Base-by-base conservation (phyloP, 1,140 invertebrate genomes). In the Brachionus rubens region DNA sequence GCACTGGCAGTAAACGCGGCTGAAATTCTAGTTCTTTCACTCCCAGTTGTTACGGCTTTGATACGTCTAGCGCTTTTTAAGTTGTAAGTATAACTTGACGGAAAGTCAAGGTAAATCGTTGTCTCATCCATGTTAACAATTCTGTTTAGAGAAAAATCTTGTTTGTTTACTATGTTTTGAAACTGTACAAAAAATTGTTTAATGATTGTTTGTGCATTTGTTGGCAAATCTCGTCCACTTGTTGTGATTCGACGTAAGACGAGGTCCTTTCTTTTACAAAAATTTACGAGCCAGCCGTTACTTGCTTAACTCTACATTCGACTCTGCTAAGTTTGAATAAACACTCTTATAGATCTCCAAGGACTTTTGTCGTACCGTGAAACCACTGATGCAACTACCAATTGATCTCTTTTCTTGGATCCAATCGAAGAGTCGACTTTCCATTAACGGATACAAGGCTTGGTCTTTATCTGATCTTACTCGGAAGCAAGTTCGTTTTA, bases 91-190 rank as follows among this genome's bases (percentile, higher is more conserved):
- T 46, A 10, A 14, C 14, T 46, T 7, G 43, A 46, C 26, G 52
- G 52, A 28, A 28, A 10, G 26, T 56, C 52, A 3, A 56, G 52
- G 30, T 56, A 56, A 28, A 56, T 56, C 26, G 52, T 28, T n/a
- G 24, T 56, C 26, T 56, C 52, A 28, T 56, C 52, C 52, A 56
- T 56, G 52, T 56, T 56, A 14, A 56, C 26, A 28, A 56, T 56
- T 28, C 30, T 24, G 12, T 12, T 28, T 14, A n/a, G 24, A 14
- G 7, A 28, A 24, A 56, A 56, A 26, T 30, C 52, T 14, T 30
- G n/a, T 56, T 24, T 56, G n/a, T 24, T 28, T 28, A 56, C 30
- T 56, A 56, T 28, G 10, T 56, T 28, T 56, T 24, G 30, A n/a
- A 26, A 28, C 4, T 56, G n/a, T 28, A 28, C 30, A 28, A 56